Evolutionary conservation across 1,140 invertebrate species (phyloP).

Genomic region (Ganaspis sp.): DNA sequence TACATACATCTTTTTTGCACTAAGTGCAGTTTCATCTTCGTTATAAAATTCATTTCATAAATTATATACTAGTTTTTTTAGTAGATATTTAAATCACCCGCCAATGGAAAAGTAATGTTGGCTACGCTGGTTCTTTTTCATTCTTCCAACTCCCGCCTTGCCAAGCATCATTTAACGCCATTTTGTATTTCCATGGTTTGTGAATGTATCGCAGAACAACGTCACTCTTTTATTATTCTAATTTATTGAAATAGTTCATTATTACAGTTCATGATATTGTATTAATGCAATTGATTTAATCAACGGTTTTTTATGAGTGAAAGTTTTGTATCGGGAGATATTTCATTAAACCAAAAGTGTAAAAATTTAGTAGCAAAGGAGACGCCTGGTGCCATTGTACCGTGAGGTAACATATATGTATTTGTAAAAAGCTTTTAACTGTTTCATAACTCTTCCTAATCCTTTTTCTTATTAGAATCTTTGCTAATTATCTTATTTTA

Average conservation of each 20-base stretch:
- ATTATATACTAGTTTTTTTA: not conserved
- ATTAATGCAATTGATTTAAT: no score
- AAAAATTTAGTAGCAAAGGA: not conserved
- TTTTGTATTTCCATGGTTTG: not conserved
- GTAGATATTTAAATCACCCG: not conserved
- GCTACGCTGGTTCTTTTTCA: not conserved
- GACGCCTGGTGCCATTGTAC: conserved; percentile 4
- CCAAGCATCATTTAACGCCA: not conserved
- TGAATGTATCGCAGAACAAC: not conserved
- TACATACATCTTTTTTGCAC: no score
- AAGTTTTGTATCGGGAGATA: not conserved
- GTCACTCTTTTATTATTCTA: not conserved
- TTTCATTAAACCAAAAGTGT: not conserved
- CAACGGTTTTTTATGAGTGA: not conserved
- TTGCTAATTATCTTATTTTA: no score
- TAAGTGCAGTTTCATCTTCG: no score
- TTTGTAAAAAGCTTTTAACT: not conserved
- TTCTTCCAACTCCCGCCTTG: not conserved
- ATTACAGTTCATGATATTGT: not conserved
- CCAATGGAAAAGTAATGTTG: not conserved
- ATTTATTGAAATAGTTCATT: not conserved
- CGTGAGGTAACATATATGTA: conserved; percentile 3
- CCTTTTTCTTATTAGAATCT: no score
- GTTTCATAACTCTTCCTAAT: not conserved
- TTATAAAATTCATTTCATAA: not conserved